A percentile compares a stretch with the other conserved stretches of the same genome.
phyloP scores from a whole-genome alignment of 2,113 vertebrate species.

The Colius striatus region DNA sequence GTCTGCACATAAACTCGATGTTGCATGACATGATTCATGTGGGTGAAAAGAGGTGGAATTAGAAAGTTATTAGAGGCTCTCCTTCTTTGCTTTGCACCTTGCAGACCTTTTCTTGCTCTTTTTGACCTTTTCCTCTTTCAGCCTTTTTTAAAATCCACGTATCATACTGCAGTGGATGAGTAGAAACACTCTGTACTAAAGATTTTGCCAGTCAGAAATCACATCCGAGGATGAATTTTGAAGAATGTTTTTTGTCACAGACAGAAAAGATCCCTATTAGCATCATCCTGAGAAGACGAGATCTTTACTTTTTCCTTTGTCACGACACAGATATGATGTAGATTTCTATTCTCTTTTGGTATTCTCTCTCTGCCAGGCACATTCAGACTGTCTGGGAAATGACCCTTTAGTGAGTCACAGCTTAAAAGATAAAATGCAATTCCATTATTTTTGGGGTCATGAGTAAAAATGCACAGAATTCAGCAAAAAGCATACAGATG shows the following conservation, averaged over 20 bases:
- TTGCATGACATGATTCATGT: background rate
- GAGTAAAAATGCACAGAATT: background rate
- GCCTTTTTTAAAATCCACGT: background rate
- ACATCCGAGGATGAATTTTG: background rate
- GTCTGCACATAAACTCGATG: background rate
- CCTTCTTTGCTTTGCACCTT: background rate
- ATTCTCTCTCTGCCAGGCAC: slow-evolving; percentile 32
- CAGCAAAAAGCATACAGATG: slow-evolving; percentile 9
- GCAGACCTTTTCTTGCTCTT: background rate
- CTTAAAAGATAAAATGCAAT: slow-evolving; percentile 42
- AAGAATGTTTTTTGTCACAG: background rate
- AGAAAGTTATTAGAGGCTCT: background rate
- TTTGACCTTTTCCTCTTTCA: background rate
- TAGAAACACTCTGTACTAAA: background rate
- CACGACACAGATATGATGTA: slow-evolving; percentile 24
- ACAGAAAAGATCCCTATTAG: background rate
- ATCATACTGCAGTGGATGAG: background rate
- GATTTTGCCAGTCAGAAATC: background rate
- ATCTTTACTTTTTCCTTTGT: slow-evolving; percentile 17
- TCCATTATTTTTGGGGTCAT: slow-evolving; percentile 27
- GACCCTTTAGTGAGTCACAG: slow-evolving; percentile 53
- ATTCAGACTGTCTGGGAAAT: slow-evolving; percentile 47
- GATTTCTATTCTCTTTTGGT: background rate
- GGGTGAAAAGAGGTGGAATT: background rate
- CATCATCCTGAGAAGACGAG: background rate